A percentile compares a stretch with the other conserved stretches of the same genome.
Evolutionary conservation across 2,888 invertebrate species (phyloP).

Genomic region (Bellardia bayeri): DNA sequence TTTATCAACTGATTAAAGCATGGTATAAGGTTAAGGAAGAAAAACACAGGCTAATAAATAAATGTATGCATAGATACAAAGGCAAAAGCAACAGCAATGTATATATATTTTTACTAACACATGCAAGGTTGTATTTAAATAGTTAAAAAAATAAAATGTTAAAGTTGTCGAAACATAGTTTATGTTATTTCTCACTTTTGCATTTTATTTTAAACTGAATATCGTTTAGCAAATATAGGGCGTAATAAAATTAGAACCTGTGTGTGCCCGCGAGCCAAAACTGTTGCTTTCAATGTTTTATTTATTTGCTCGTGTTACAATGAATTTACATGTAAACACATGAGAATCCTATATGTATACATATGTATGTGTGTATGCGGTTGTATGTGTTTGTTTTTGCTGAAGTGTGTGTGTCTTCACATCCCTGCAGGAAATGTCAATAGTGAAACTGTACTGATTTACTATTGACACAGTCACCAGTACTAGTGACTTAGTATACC

Average conservation of each 20-base stretch:
- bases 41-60: background rate
- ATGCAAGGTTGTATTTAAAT: too few species aligned
- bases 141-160: slow-evolving; percentile 15
- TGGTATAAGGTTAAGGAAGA: background rate
- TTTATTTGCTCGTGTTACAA: slow-evolving; percentile 53
- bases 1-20: background rate
- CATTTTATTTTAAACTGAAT: background rate
- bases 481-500: too few species aligned
- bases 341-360: background rate
- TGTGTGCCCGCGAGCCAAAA: slow-evolving; percentile 39
- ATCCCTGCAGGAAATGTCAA: too few species aligned
- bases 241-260: slow-evolving; percentile 50
- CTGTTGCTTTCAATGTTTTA: slow-evolving; percentile 48
- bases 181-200: slow-evolving; percentile 16
- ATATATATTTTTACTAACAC: too few species aligned
- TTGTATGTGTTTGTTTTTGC: background rate
- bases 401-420: background rate
- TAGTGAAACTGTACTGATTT: too few species aligned
- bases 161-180: slow-evolving; percentile 46
- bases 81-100: too few species aligned
- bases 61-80: background rate
- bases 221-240: slow-evolving; percentile 42
- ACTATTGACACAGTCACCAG: too few species aligned
- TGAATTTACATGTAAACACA: slow-evolving; percentile 20
- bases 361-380: background rate